phyloP scores from a whole-genome alignment of 1,140 invertebrate genomes.

The Rhynchophorus ferrugineus region DNA sequence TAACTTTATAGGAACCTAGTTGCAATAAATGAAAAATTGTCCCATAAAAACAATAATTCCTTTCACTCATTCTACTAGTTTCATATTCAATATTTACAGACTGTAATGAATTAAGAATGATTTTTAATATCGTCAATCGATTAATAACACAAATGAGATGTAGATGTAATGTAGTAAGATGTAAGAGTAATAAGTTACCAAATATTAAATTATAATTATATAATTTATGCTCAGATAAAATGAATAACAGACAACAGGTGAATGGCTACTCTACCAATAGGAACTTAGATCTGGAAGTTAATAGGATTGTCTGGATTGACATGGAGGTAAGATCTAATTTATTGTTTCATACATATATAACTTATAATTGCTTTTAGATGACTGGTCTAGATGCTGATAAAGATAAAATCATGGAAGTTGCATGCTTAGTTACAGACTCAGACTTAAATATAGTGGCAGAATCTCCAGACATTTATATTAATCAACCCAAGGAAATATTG shows the following conservation, averaged over 20 bases:
- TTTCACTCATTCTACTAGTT: too few species aligned
- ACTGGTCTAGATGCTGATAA: constrained; percentile 59
- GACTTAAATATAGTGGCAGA: constrained; percentile 72
- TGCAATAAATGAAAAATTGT: too few species aligned
- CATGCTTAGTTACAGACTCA: constrained; percentile 78
- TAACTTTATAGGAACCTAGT: too few species aligned
- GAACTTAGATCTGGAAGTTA: constrained; percentile 29
- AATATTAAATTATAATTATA: too few species aligned
- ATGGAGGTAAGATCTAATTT: constrained; percentile 33
- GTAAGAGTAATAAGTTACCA: too few species aligned
- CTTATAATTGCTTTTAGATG: constrained; percentile 31
- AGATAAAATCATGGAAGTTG: constrained; percentile 80
- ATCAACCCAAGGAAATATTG: constrained; percentile 67
- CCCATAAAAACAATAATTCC: too few species aligned
- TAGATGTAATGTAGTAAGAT: too few species aligned
- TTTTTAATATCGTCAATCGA: too few species aligned
- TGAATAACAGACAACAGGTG: background rate
- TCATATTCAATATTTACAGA: too few species aligned
- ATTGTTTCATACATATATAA: constrained; percentile 5
- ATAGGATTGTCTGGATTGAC: constrained; percentile 39
- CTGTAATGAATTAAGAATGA: too few species aligned
- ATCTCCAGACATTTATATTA: constrained; percentile 70
- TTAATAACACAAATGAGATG: too few species aligned
- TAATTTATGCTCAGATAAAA: background rate
- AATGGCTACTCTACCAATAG: background rate